Conservation (phyloP, 2,797 vertebrate genomes). For the Amphiprion clarkii region DNA sequence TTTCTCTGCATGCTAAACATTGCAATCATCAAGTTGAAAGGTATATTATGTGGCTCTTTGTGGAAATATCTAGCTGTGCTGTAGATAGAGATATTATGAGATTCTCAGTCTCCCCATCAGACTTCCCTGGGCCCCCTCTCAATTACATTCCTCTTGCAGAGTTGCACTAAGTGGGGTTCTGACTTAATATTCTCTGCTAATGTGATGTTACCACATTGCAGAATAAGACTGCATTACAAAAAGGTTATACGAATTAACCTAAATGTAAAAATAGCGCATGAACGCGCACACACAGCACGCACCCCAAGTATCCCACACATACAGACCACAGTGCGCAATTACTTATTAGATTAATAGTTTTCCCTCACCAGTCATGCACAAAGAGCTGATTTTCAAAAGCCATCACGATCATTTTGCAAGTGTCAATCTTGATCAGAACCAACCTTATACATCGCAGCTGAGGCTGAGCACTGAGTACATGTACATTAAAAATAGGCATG, state of each 20-base stretch:
- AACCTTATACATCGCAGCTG: slow-evolving; percentile 10
- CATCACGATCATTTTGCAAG: slow-evolving; percentile 39
- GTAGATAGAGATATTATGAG: slow-evolving; percentile 65
- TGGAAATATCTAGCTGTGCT: slow-evolving; percentile 40
- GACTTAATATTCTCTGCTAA: slow-evolving; percentile 73
- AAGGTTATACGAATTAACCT: slow-evolving; percentile 76
- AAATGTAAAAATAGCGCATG: slow-evolving; percentile 63
- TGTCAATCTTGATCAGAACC: slow-evolving; percentile 49
- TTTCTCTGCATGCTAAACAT: slow-evolving; percentile 40
- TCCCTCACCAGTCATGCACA: slow-evolving; percentile 9
- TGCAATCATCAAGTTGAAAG: slow-evolving; percentile 46
- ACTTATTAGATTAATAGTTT: slow-evolving; percentile 41
- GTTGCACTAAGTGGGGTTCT: slow-evolving; percentile 57
- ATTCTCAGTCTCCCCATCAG: slow-evolving; percentile 65
- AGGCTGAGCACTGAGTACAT: slow-evolving; percentile 15
- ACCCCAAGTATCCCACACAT: slow-evolving; percentile 6
- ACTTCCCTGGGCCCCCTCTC: slow-evolving; percentile 72
- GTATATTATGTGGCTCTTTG: slow-evolving; percentile 63
- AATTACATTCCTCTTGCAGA: slow-evolving; percentile 70
- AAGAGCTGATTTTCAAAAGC: slow-evolving; percentile 35
- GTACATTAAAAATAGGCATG: slow-evolving; percentile 52
- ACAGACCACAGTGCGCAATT: neutral
- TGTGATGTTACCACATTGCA: slow-evolving; percentile 74
- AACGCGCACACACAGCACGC: slow-evolving; percentile 10
- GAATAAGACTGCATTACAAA: slow-evolving; percentile 70